A percentile compares a stretch with the other conserved stretches of the same genome.
Conservation (phyloP, 2,797 vertebrate genomes). For the Florisuga fusca region DNA sequence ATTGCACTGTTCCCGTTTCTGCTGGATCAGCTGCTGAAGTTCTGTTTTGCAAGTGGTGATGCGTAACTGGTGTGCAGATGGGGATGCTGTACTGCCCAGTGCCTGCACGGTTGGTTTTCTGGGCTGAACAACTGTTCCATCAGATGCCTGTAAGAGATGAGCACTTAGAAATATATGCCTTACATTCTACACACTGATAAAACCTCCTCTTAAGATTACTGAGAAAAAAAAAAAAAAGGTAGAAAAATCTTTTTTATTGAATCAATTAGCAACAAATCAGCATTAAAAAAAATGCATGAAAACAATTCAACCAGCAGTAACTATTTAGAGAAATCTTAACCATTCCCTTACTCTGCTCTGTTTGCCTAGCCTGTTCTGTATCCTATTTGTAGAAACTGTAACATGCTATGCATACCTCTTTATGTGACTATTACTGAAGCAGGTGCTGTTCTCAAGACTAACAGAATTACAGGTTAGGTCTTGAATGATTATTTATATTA, state of each 20-base stretch:
- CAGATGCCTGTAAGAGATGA: conserved; percentile 78
- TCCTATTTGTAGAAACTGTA: not conserved
- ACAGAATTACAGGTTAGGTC: not conserved
- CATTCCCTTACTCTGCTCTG: not conserved
- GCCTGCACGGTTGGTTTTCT: conserved; percentile 84
- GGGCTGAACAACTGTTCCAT: conserved; percentile 79
- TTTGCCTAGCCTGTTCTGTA: not conserved
- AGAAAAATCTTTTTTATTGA: not conserved
- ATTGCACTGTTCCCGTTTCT: conserved; percentile 94
- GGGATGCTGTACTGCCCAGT: conserved; percentile 76
- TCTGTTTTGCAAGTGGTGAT: conserved; percentile 93
- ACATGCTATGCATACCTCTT: not conserved
- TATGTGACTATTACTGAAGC: not conserved
- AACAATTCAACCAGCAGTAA: not conserved
- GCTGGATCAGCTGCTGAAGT: conserved; percentile 95
- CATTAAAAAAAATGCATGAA: not conserved
- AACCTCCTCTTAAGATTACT: not conserved
- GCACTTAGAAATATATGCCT: not conserved
- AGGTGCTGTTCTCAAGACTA: not conserved
- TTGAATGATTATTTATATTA: fast-evolving
- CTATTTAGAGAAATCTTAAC: not conserved
- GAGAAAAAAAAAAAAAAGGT: not conserved
- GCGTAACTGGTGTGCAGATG: conserved; percentile 87
- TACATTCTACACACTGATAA: not conserved
- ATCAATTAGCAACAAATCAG: not conserved